phyloP scores from a whole-genome alignment of 30 jellyfish, hydroid and myxozoan species.

The Clytia hemisphaerica region DNA sequence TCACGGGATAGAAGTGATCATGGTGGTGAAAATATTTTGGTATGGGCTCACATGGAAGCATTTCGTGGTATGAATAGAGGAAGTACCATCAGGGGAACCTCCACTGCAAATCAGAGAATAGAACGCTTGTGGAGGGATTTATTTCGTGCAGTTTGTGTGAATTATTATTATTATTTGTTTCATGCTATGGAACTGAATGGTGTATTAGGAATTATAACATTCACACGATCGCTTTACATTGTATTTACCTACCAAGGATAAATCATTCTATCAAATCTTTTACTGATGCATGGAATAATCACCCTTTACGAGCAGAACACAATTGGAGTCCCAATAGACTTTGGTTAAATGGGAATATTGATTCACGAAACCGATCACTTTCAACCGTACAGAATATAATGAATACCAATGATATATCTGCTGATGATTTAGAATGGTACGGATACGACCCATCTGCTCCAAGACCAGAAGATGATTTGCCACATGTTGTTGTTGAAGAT shows the following conservation, averaged over 20 bases:
- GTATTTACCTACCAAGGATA: slow-evolving; percentile 8
- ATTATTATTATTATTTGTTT: slow-evolving; percentile 2
- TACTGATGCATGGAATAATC: slow-evolving; percentile 7
- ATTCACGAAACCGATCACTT: slow-evolving; percentile 10
- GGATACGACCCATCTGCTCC: slow-evolving; percentile 11
- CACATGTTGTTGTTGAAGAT: neutral
- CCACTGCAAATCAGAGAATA: slow-evolving; percentile 15
- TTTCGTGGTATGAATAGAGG: slow-evolving; percentile 7
- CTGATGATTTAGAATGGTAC: neutral
- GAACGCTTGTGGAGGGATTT: slow-evolving; percentile 37
- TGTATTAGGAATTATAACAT: no score
- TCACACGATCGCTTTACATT: no score
- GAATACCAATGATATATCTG: neutral
- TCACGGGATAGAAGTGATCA: slow-evolving; percentile 14
- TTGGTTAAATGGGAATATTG: slow-evolving; percentile 24
- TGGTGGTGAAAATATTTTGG: slow-evolving; percentile 10
- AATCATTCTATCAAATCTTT: neutral
- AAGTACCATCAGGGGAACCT: slow-evolving; percentile 11
- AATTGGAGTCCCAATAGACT: slow-evolving; percentile 20
- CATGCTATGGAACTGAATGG: slow-evolving; percentile 22
- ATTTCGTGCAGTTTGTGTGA: slow-evolving; percentile 1
- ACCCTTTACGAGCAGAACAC: slow-evolving; percentile 26
- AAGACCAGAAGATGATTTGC: slow-evolving; percentile 4
- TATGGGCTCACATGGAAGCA: slow-evolving; percentile 2
- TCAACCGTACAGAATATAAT: no score